A percentile compares a stretch with the other conserved stretches of the same genome.
Conservation (phyloP, 1,140 invertebrate species). For the Branchinecta lynchi region DNA sequence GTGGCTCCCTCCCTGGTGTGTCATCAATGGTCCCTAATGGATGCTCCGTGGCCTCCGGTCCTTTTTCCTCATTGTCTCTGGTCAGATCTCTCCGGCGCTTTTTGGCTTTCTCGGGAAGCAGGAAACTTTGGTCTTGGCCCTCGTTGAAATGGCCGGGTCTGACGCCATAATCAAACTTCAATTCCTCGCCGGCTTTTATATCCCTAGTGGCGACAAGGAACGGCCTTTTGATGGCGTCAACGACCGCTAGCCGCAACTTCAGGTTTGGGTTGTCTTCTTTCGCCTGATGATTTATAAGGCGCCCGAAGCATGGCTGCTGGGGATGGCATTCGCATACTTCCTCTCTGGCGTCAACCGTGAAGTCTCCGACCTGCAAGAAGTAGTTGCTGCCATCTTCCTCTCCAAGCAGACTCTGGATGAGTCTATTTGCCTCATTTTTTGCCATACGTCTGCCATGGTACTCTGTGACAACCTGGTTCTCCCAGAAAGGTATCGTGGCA, state of each 20-base stretch:
- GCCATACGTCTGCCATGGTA: not conserved
- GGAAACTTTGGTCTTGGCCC: not conserved
- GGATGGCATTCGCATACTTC: too few relatives aligned
- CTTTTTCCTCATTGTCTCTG: not conserved
- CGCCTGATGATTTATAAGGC: not conserved
- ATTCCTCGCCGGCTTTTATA: not conserved
- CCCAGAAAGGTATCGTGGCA: not conserved
- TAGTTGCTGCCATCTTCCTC: slow-evolving; percentile 1
- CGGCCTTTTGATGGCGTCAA: not conserved
- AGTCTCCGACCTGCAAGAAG: not conserved
- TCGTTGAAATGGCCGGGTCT: slow-evolving; percentile 4
- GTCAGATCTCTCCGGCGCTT: slow-evolving; percentile 4
- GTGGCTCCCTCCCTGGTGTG: not conserved
- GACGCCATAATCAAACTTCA: slow-evolving; percentile 1
- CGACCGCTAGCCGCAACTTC: not conserved
- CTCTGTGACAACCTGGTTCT: not conserved
- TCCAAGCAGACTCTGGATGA: not conserved
- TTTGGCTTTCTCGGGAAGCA: not conserved
- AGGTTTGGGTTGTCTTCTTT: slow-evolving; percentile 5
- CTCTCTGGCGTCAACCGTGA: not conserved
- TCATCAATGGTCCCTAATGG: not conserved
- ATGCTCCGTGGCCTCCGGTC: too few relatives aligned
- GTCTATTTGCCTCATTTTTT: not conserved
- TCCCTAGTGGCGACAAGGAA: not conserved
- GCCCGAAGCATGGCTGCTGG: not conserved